Conservation (phyloP, 2,797 vertebrate genomes). For the Gadopsis marmoratus region DNA sequence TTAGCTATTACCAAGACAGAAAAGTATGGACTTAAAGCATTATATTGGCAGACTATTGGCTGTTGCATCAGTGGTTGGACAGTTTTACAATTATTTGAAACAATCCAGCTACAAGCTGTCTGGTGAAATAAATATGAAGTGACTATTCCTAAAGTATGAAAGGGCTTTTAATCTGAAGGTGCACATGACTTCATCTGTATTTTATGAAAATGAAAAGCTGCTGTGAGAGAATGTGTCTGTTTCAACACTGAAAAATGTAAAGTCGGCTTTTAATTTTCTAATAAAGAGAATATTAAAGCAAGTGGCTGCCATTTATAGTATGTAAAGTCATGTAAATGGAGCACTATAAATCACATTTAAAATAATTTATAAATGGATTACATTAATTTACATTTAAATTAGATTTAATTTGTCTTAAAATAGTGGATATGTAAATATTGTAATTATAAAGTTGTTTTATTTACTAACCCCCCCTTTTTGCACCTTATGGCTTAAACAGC, state of each 20-base stretch:
- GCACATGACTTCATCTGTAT: slow-evolving; percentile 2
- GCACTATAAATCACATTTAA: background rate
- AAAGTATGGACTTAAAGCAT: background rate
- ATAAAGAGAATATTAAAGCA: slow-evolving; percentile 35
- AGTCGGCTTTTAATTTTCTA: slow-evolving; percentile 7
- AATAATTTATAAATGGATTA: background rate
- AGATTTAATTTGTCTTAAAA: background rate
- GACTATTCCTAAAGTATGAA: background rate
- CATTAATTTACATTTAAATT: background rate
- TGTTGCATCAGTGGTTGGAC: background rate
- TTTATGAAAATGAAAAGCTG: slow-evolving; percentile 6
- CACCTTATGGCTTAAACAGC: background rate
- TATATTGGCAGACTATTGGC: background rate
- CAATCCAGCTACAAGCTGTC: background rate
- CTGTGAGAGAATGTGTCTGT: background rate
- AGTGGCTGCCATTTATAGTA: background rate
- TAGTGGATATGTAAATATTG: background rate
- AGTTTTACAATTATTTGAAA: background rate
- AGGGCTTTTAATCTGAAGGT: slow-evolving; percentile 24
- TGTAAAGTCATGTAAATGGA: background rate
- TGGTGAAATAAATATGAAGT: background rate
- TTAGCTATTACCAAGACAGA: background rate
- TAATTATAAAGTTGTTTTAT: background rate
- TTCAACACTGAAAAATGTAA: background rate
- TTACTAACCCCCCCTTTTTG: background rate